phyloP scores from a whole-genome alignment of 2,113 vertebrate genomes.

The Corythoichthys intestinalis region DNA sequence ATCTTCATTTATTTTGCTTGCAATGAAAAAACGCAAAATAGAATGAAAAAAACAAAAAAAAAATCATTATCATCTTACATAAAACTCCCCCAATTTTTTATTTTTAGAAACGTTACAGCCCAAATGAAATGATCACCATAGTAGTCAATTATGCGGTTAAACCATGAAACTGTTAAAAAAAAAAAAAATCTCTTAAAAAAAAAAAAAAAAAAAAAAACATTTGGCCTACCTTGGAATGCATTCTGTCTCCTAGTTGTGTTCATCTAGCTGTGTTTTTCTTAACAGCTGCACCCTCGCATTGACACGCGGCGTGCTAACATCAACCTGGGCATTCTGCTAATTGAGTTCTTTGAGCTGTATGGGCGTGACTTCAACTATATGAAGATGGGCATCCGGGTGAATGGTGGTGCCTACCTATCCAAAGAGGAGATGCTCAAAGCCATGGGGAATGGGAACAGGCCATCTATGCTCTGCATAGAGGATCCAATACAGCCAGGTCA shows the following conservation, averaged over 20 bases:
- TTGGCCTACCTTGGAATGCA: not conserved
- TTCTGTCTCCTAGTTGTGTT: not conserved
- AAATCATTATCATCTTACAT: too few species aligned
- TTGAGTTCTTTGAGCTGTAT: conserved; percentile 98
- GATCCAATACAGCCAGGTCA: conserved; percentile 89
- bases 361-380: conserved; percentile 96
- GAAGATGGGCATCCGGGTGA: conserved; percentile 94
- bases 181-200: not conserved
- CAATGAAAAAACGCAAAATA: too few species aligned
- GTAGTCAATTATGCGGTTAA: not conserved
- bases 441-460: conserved; percentile 89
- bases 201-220: not conserved
- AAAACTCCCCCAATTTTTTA: too few species aligned
- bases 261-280: conserved; percentile 11
- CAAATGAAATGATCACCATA: not conserved
- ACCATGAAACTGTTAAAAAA: not conserved
- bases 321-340: conserved; percentile 96
- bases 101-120: too few species aligned
- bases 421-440: conserved; percentile 93
- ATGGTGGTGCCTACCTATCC: conserved; percentile 88
- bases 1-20: too few species aligned
- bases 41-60: too few species aligned
- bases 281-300: conserved; percentile 90
- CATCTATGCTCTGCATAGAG: conserved; percentile 96
- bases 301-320: conserved; percentile 87